Conservation (phyloP, 2,888 invertebrate species). For the Phalangium opilio region DNA sequence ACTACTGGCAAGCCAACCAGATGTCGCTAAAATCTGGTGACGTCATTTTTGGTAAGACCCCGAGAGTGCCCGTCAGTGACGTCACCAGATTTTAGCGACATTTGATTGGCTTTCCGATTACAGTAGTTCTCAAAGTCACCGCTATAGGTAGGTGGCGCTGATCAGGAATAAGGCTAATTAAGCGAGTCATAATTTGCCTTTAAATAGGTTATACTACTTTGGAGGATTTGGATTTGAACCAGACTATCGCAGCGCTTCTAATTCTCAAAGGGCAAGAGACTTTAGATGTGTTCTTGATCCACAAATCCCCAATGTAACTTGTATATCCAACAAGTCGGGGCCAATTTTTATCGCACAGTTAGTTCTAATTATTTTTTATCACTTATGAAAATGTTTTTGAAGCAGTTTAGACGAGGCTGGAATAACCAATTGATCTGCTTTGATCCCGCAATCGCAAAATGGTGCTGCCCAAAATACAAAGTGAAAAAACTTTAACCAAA, state of each 20-base stretch:
- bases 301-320: conserved; percentile 8
- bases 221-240: conserved; percentile 25
- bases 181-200: no score
- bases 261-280: not conserved
- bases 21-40: no score
- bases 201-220: conserved; percentile 26
- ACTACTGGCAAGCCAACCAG: no score
- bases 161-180: no score
- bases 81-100: no score
- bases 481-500: conserved; percentile 9
- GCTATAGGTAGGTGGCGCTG: no score
- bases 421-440: conserved; percentile 28
- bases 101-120: no score
- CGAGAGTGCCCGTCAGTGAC: no score
- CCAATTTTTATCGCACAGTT: not conserved
- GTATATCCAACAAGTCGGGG: not conserved
- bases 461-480: conserved; percentile 24
- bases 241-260: not conserved
- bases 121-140: no score
- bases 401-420: conserved; percentile 25
- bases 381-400: conserved; percentile 1
- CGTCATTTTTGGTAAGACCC: no score
- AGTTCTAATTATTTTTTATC: conserved; percentile 1
- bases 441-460: conserved; percentile 22
- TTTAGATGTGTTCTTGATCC: conserved; percentile 11